Evolutionary conservation across 2,797 vertebrate species (phyloP).

Genomic region (Sarcoramphus papa): DNA sequence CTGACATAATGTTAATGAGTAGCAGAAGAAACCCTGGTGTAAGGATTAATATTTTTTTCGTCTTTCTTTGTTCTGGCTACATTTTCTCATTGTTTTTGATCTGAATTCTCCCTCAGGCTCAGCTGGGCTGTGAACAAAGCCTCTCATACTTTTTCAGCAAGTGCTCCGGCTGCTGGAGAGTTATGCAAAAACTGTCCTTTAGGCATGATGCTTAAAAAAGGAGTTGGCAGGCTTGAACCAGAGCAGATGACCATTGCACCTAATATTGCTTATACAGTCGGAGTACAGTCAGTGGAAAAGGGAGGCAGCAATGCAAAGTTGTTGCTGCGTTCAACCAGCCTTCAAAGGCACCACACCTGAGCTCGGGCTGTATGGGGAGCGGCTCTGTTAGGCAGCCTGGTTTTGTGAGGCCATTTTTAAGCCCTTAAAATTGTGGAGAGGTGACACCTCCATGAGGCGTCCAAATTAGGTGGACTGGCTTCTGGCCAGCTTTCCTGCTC

Average conservation of each 20-base stretch:
- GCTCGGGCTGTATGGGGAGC: background rate
- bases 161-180: background rate
- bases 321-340: background rate
- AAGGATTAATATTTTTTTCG: constrained; percentile 60
- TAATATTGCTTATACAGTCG: rapidly evolving
- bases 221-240: background rate
- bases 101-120: constrained; percentile 48
- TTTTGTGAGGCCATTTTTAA: background rate
- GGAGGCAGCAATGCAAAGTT: background rate
- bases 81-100: constrained; percentile 67
- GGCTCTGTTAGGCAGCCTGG: background rate
- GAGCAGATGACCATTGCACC: background rate
- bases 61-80: constrained; percentile 53
- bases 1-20: constrained; percentile 67
- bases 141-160: constrained; percentile 11
- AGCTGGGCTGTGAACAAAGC: constrained; percentile 37
- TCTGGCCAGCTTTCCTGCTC: background rate
- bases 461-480: constrained; percentile 37
- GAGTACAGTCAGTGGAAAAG: background rate
- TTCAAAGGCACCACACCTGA: background rate
- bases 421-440: background rate
- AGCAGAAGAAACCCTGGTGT: constrained; percentile 69
- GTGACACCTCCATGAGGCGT: background rate
- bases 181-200: background rate
- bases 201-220: background rate